Evolutionary conservation across 2,888 invertebrate genomes (phyloP).

Genomic region (Deilephila elpenor): DNA sequence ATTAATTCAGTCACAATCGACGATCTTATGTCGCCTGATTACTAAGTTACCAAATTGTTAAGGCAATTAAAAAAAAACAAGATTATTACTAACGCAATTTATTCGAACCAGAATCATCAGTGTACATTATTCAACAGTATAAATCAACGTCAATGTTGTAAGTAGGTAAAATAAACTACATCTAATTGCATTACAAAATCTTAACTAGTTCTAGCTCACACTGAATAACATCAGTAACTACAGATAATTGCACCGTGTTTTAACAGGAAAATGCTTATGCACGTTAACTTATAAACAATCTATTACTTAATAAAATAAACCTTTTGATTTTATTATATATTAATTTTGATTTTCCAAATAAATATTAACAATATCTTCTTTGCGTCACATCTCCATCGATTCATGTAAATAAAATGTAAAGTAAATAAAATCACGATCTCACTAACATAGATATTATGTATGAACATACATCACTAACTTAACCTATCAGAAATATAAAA

Average conservation of each 20-base stretch:
- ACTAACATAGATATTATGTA: conserved; percentile 57
- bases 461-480: conserved; percentile 30
- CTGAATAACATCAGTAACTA: conserved; percentile 55
- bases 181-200: conserved; percentile 47
- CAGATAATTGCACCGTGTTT: conserved; percentile 76
- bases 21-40: too few relatives aligned
- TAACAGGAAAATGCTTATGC: conserved; percentile 70
- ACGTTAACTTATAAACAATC: conserved; percentile 55
- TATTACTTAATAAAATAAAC: conserved; percentile 56
- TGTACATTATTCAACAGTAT: conserved; percentile 55
- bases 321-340: conserved; percentile 59
- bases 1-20: too few relatives aligned
- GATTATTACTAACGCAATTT: conserved; percentile 62
- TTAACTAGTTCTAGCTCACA: conserved; percentile 56
- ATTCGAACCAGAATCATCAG: conserved; percentile 70
- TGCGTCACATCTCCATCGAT: conserved; percentile 46
- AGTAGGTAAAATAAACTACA: conserved; percentile 57
- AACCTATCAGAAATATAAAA: conserved; percentile 11
- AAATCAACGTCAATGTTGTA: conserved; percentile 56
- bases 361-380: conserved; percentile 53
- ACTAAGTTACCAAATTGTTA: background rate
- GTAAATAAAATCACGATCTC: conserved; percentile 64
- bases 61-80: conserved; percentile 48
- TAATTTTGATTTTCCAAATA: conserved; percentile 69
- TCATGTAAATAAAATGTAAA: conserved; percentile 57